Base-by-base conservation (phyloP, 2,888 invertebrate genomes). In the Aphodius granarius region DNA sequence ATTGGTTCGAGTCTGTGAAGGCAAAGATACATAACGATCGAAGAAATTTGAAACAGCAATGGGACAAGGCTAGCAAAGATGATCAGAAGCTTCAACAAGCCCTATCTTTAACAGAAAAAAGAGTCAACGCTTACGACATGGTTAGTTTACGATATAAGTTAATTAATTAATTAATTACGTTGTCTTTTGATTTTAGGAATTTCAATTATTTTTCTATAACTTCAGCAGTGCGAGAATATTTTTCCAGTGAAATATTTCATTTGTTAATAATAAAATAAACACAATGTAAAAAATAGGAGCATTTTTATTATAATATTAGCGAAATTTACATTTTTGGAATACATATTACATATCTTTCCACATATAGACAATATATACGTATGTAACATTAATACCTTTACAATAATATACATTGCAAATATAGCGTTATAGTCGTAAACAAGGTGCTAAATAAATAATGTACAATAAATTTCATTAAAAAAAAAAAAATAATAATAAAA, bases 181-280 rank as follows among this genome's bases (percentile, higher is more conserved):
- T 74, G 72, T 71, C 65, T 78, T 79, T 79, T 86, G 73, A 82
- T 89, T 80, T 89, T 90, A 94, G 89, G 98, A 99, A 88, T 98
- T 95, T 87, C 94, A 95, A 85, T 89, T 98, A 78, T 88, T 99
- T 2, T 95, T 95, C 86, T 98, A 95, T 86, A 97, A 95, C 83
- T 90, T 98, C 74, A 96, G 95, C 80, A 98, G 98, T 86, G 97
- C 98, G 5, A 92, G 96, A 86, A 96, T 98, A 85, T 98, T 99
- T 88, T 99, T 99, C 78, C 84, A 86, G 78, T 81, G 6, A 21
- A 63, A 19, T 17, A 63, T 66, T 43, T 3, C 19, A 68, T 18
- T 21, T 16, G 64, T 64, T 71, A 71, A 21, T 21, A 23, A 66
- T n/a, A n/a, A n/a, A n/a, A n/a, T n/a, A 43, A 43, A 43, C 43